Conservation (phyloP, 2,888 invertebrate species). For the Lycia hirtaria region DNA sequence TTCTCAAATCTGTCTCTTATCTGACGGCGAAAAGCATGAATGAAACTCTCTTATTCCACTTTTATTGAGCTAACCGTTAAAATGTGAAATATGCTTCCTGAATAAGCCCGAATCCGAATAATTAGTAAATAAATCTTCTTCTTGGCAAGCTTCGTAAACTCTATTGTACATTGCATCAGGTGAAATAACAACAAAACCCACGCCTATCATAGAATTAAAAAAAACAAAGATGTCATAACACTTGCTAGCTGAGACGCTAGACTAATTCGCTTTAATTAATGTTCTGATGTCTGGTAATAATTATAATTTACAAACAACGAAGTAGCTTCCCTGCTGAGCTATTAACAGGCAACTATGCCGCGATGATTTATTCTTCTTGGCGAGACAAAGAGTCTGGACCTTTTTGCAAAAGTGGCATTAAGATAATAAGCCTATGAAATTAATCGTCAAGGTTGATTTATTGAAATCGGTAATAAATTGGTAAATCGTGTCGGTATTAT, state of each 20-base stretch:
- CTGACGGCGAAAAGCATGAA: too few relatives aligned
- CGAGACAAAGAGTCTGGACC: neutral
- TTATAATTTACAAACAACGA: constrained; percentile 26
- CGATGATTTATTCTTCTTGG: constrained; percentile 26
- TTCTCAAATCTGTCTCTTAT: too few relatives aligned
- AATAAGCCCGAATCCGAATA: too few relatives aligned
- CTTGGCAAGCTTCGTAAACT: too few relatives aligned
- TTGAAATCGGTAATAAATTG: constrained; percentile 8
- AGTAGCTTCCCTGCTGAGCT: constrained; percentile 19
- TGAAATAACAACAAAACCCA: too few relatives aligned
- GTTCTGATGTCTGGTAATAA: constrained; percentile 17
- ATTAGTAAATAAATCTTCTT: too few relatives aligned
- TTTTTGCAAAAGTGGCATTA: constrained; percentile 10
- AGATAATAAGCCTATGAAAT: constrained; percentile 2
- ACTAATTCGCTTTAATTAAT: constrained; percentile 20
- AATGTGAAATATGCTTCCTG: too few relatives aligned
- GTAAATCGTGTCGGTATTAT: constrained; percentile 3
- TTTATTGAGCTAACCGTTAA: too few relatives aligned
- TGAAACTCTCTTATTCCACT: too few relatives aligned
- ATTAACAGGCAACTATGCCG: constrained; percentile 20
- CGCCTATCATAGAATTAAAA: too few relatives aligned
- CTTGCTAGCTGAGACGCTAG: neutral
- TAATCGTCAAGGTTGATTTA: constrained; percentile 5
- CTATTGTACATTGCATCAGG: too few relatives aligned
- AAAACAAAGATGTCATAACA: neutral